Evolutionary conservation across 2,113 vertebrate species (phyloP).

Genomic region (Tachuris rubrigastra): DNA sequence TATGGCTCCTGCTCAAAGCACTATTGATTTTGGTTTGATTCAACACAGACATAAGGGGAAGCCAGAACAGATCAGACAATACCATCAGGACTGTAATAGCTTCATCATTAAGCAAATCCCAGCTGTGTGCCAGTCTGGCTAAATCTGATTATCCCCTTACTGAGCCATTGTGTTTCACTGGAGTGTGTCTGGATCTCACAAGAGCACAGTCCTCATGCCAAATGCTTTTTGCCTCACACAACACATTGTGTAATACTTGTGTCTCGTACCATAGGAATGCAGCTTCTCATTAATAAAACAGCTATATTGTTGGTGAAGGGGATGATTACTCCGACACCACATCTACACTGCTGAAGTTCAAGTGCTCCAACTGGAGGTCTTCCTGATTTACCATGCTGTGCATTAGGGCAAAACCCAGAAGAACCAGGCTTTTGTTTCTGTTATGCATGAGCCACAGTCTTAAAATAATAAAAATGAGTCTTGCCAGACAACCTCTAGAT

Average conservation of each 20-base stretch:
- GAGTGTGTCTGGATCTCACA: neutral
- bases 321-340: neutral
- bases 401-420: neutral
- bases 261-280: neutral
- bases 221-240: neutral
- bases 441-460: neutral
- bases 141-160: neutral
- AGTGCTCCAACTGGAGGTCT: neutral
- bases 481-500: slow-evolving; percentile 60
- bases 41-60: neutral
- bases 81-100: neutral
- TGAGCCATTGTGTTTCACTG: neutral
- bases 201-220: neutral
- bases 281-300: neutral
- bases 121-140: neutral
- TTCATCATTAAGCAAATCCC: neutral
- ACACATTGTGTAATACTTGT: neutral
- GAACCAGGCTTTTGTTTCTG: neutral
- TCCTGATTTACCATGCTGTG: neutral
- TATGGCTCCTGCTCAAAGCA: neutral
- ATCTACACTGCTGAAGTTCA: neutral
- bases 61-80: neutral
- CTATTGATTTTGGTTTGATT: neutral
- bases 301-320: neutral
- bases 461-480: neutral